Conservation (phyloP, 2,113 vertebrate species). For the Lates calcarifer region DNA sequence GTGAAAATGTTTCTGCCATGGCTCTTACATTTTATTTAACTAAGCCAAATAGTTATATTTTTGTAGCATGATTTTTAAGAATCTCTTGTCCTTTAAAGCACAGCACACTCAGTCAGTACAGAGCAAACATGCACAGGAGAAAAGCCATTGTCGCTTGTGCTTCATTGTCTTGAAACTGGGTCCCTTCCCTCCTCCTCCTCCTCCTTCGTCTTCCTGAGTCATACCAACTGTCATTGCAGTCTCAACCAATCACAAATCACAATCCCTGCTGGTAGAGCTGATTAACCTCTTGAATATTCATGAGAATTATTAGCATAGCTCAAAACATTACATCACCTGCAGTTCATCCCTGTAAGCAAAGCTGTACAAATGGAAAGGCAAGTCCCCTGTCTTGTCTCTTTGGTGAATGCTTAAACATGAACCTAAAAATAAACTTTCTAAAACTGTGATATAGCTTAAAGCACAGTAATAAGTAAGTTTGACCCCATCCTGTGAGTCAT, state of each 20-base stretch:
- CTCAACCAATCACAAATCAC: conserved; percentile 54
- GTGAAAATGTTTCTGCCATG: not conserved
- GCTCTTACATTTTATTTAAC: not conserved
- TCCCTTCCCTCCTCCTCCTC: not conserved
- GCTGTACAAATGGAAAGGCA: not conserved
- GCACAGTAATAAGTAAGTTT: not conserved
- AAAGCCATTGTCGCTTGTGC: not conserved
- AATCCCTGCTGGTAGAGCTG: conserved; percentile 36
- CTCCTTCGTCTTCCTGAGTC: conserved; percentile 51
- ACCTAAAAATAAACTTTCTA: not conserved
- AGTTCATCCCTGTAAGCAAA: conserved; percentile 26
- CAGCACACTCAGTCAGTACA: not conserved
- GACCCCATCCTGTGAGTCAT: not conserved
- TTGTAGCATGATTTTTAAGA: not conserved
- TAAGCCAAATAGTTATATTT: not conserved
- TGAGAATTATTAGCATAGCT: conserved; percentile 56
- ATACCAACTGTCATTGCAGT: conserved; percentile 50
- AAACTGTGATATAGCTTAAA: not conserved
- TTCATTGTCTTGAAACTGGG: conserved; percentile 45
- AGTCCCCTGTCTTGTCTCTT: not conserved
- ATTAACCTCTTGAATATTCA: conserved; percentile 71
- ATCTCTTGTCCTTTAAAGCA: not conserved
- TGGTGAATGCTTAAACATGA: not conserved
- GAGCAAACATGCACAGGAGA: not conserved
- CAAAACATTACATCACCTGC: conserved; percentile 63